Percentiles rank a stretch among this genome's conserved stretches.
These are phyloP conservation scores for Salvelinus fontinalis DNA, from an alignment of 2,113 vertebrate genomes.

Conservation along the genomic window DNA sequence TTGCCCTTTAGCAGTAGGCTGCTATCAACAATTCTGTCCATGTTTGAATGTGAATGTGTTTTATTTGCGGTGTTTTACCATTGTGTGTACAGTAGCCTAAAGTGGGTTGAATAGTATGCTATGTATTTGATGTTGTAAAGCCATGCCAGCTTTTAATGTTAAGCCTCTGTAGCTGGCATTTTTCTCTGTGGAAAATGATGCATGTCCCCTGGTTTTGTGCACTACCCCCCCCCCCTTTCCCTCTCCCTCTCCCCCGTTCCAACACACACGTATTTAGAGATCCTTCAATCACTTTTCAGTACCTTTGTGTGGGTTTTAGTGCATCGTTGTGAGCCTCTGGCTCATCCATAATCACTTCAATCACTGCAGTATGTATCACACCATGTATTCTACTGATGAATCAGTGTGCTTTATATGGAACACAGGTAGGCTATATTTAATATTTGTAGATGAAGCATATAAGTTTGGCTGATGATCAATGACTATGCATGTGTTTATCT, in stretches of 20 bases:
- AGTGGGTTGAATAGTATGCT: not conserved
- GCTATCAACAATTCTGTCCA: slow-evolving; percentile 46
- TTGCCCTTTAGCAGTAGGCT: slow-evolving; percentile 47
- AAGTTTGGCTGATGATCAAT: not conserved
- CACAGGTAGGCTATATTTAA: not conserved
- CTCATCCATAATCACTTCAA: too few relatives aligned
- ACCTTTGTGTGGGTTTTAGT: too few relatives aligned
- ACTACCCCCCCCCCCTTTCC: too few relatives aligned
- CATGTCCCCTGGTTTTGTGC: too few relatives aligned
- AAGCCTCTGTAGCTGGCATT: too few relatives aligned
- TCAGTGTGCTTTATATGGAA: slow-evolving; percentile 39
- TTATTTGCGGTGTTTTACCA: not conserved
- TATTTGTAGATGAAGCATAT: not conserved
- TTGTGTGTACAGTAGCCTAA: slow-evolving; percentile 18
- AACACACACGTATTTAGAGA: not conserved
- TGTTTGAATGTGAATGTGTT: slow-evolving; percentile 36
- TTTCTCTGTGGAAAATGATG: too few relatives aligned
- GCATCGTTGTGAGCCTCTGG: too few relatives aligned
- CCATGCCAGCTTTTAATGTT: slow-evolving; percentile 5
- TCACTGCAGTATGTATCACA: not conserved
- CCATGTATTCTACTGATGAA: not conserved
- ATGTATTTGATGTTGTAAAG: slow-evolving; percentile 36
- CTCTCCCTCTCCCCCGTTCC: too few relatives aligned
- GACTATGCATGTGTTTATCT: not conserved
- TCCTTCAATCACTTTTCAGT: too few relatives aligned